A percentile compares a stretch with the other conserved stretches of the same genome.
phyloP scores from a whole-genome alignment of 1,140 invertebrate species.

The Batillaria attramentaria region DNA sequence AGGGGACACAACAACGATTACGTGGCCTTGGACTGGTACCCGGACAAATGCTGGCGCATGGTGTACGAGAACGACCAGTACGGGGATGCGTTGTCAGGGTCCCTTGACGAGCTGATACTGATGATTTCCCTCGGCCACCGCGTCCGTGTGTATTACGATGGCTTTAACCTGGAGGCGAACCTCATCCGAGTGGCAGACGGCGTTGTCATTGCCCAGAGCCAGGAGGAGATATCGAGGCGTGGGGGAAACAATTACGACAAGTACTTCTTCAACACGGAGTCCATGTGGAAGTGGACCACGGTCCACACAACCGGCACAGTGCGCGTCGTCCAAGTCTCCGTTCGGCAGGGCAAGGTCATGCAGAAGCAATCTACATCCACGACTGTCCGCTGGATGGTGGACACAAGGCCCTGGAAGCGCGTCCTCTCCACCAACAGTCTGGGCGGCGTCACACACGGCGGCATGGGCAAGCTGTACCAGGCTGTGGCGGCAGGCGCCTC shows the following conservation, averaged over 20 bases:
- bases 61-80: conserved; percentile 37
- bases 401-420: conserved; percentile 39
- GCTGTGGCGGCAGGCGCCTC: conserved; percentile 26
- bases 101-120: conserved; percentile 33
- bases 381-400: conserved; percentile 38
- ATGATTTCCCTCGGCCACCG: conserved; percentile 35
- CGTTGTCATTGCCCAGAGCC: conserved; percentile 35
- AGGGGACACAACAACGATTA: conserved; percentile 43
- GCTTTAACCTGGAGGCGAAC: conserved; percentile 35
- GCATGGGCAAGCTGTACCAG: not conserved
- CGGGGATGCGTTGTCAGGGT: not conserved
- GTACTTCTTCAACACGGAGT: conserved; percentile 38
- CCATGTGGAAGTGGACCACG: conserved; percentile 29
- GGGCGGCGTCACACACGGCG: not conserved
- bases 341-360: not conserved
- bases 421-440: conserved; percentile 19
- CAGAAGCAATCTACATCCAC: not conserved
- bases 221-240: conserved; percentile 37
- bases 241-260: conserved; percentile 8
- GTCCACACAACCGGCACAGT: conserved; percentile 37
- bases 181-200: conserved; percentile 26
- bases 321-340: conserved; percentile 5
- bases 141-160: conserved; percentile 28
- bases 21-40: conserved; percentile 40
- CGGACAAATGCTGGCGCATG: conserved; percentile 34